Base-by-base conservation (phyloP, 2,113 vertebrate species). In the Coracopsis vasa region DNA sequence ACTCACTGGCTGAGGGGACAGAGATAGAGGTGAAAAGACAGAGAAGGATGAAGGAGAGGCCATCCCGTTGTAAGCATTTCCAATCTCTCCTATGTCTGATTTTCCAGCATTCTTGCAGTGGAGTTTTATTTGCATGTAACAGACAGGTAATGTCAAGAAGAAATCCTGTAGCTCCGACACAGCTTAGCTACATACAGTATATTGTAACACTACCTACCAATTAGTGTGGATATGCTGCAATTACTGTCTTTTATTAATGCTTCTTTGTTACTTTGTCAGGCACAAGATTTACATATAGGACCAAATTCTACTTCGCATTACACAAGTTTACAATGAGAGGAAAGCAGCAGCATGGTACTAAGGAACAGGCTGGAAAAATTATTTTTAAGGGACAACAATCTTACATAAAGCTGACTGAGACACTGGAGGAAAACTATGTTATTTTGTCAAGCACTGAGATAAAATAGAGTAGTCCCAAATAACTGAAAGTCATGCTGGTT, bases 221-320 rank as follows among this genome's bases (percentile, higher is more conserved):
- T 94, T 91, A 93, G 47, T 2, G 10, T 20, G 42, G 50, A 37
- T 48, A 35, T 47, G 51, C 70, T 92, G 58, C 56, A 90, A 82
- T 86, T 78, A 35, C 50, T 81, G 62, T 61, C 65, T 87, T 73
- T 78, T 60, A 35, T 31, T 83, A 73, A 16, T 16, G 60, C 51
- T 90, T 37, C 81, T 82, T 85, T 72, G 67, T 60, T 81, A 83
- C 37, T 69, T 66, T 45, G 45, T 84, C 80, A 84, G n/a, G 60
- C 25, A 58, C 24, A 51, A 39, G 47, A 84, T 91, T 87, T 58
- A 58, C 11, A 23, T 13, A 7, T 2, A 31, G 24, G 77, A 47
- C 14, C 37, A 58, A 87, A 70, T 50, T 74, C n/a, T 64, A 7
- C 77, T 75, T 69, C 6, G 21, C 78, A 33, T 87, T 66, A 66